Evolutionary conservation across 1,140 invertebrate genomes (phyloP), one percentile per base, ranked within the genome.

Genomic region (Druon quercuslanigerum): DNA sequence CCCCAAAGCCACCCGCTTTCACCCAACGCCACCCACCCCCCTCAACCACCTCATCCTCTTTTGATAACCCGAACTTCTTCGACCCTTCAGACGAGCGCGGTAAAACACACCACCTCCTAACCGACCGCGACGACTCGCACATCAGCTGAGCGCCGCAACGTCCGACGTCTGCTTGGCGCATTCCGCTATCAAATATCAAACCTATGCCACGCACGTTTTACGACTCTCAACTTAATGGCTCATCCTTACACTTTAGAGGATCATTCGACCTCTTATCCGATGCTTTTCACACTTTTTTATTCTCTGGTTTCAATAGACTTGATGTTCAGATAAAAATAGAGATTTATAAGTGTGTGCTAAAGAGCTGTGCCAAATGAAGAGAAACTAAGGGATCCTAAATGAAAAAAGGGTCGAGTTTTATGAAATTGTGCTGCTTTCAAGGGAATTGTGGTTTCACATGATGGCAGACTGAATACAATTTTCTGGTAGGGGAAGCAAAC

Each of bases 61-160:
- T 76, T 81, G 78, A 83, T 85, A 80, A 84, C 74, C 81, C 76
- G 73, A 81, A 81, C 83, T 84, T 80, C 72, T 79, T 78, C 75
- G 71, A 77, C 77, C 76, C 81, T 78, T 78, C 73, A 57, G 74
- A 80, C 78, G 70, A 76, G 71, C 56, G 56, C 76, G 46, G 54
- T 56, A 79, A 79, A 81, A 82, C 75, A 72, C 77, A 72, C 51
- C 12, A 66, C 20, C 56, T 60, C 19, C n/a, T 19, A 51, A 80
- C 75, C 77, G 70, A 72, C 80, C 74, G 72, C 66, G 40, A 46
- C 40, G 40, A 46, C 40, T 46, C 40, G 52, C 51, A 51, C 71
- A 66, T 82, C 79, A 78, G 82, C 80, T 76, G 75, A 79, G 77
- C 70, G 76, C 46, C 70, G 17, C 75, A 54, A 80, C 74, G 56